These are phyloP conservation scores for Porites lobata DNA, from an alignment of 92 coral and sea anemone species.

Conservation along the genomic window DNA sequence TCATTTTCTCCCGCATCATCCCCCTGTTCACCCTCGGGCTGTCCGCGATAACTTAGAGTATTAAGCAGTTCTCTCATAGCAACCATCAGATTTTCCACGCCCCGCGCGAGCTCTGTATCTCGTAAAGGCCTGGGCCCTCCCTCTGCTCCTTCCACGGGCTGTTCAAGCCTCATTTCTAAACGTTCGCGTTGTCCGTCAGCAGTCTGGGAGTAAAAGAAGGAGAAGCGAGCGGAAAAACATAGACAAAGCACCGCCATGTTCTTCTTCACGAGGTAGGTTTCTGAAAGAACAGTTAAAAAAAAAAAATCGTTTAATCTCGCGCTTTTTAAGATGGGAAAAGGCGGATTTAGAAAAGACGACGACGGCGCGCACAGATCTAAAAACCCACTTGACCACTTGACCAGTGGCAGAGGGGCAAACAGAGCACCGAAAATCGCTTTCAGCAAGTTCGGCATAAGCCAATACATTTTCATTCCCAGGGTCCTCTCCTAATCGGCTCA, in stretches of 20 bases:
- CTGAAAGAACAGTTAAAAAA: slow-evolving; percentile 10
- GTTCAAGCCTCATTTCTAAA: slow-evolving; percentile 65
- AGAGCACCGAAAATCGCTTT: too few species aligned
- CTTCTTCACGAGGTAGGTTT: slow-evolving; percentile 30
- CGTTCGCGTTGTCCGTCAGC: slow-evolving; percentile 63
- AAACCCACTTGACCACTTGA: too few species aligned
- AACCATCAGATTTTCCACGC: slow-evolving; percentile 93
- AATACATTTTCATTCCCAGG: too few species aligned
- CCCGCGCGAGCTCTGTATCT: slow-evolving; percentile 90
- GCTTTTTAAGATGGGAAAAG: not conserved
- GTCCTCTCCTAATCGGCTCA: too few species aligned
- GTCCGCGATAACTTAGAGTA: slow-evolving; percentile 91
- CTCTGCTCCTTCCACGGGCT: slow-evolving; percentile 82
- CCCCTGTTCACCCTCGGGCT: slow-evolving; percentile 74
- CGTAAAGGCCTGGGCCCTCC: slow-evolving; percentile 92
- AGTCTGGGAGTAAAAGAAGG: slow-evolving; percentile 85
- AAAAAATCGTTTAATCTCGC: not conserved
- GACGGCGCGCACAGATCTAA: too few species aligned
- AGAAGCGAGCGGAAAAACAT: slow-evolving; percentile 94
- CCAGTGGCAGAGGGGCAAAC: too few species aligned
- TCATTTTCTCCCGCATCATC: slow-evolving; percentile 73
- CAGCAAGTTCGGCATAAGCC: too few species aligned
- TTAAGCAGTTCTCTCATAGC: slow-evolving; percentile 97
- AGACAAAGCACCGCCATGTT: slow-evolving; percentile 67
- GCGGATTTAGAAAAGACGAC: too few species aligned